These are phyloP conservation scores for Pteropus alecto DNA, from an alignment of 2,113 vertebrate genomes.

Conservation along the genomic window DNA sequence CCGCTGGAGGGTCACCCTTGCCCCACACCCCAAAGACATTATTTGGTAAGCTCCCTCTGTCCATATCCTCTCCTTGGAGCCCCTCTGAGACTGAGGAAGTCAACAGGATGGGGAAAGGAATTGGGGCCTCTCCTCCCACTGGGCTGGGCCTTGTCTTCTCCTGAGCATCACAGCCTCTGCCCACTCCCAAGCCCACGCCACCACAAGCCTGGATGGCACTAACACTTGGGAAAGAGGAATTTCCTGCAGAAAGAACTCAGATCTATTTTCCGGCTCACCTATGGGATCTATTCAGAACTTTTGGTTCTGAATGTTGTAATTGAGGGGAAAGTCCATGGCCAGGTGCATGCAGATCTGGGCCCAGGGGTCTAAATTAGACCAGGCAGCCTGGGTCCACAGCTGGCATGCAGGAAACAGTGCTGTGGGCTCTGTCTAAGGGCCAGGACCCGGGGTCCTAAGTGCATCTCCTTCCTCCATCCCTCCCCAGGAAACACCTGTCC, in stretches of 20 bases:
- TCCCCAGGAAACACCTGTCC: conserved; percentile 94
- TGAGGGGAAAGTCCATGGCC: not conserved
- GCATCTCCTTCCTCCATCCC: not conserved
- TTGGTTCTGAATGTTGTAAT: not conserved
- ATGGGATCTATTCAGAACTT: not conserved
- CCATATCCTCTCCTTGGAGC: not conserved
- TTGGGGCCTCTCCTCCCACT: not conserved
- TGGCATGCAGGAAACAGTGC: not conserved
- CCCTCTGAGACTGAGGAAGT: not conserved
- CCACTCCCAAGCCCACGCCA: not conserved
- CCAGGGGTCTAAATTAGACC: not conserved
- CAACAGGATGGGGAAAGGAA: not conserved
- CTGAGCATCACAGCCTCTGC: not conserved
- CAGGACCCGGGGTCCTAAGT: not conserved
- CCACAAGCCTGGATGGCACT: not conserved
- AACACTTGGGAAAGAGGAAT: not conserved
- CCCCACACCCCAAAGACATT: conserved; percentile 94
- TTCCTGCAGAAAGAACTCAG: not conserved
- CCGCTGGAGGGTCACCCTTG: conserved; percentile 89
- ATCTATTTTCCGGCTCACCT: not conserved
- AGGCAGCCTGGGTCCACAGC: not conserved
- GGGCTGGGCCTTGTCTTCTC: not conserved
- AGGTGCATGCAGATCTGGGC: not conserved
- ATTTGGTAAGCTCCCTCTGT: conserved; percentile 88
- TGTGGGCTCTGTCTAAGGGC: not conserved